Evolutionary conservation across 2,888 invertebrate species (phyloP), one percentile per base, ranked within the genome.

Genomic region (Thumatha senex): DNA sequence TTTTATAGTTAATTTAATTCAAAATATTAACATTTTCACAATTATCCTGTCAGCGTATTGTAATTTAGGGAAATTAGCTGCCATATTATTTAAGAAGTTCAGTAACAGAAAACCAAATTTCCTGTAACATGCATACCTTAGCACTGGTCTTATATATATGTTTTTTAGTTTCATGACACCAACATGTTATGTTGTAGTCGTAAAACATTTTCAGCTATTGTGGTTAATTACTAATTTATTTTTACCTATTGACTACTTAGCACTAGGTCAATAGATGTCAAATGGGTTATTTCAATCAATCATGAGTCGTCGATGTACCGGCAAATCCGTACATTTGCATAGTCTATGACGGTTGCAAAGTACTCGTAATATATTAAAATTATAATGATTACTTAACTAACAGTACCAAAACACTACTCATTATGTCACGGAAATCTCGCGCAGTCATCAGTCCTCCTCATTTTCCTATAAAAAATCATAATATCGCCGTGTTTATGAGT

Each of bases 51-150:
- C 56, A 49, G 45, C 43, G n/a, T 47, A 40, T 50, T 45, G 44
- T 56, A 56, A 61, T 65, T 56, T 54, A 24, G 35, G 48, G 40
- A 64, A 68, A 64, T 56, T 47, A 51, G 11, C 41, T 41, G 42
- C 24, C 40, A 33, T 51, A 15, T 41, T 38, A 47, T 46, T 50
- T 43, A 10, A 13, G 47, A 49, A 61, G 50, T 61, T 58, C 44
- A 55, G 58, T 64, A 31, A 48, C 31, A 24, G 47, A 29, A 48
- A 24, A 41, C 46, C 34, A 48, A 52, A 54, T 56, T 54, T 49
- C 34, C 43, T 42, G 65, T 58, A 49, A 61, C 61, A 61, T 33
- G 51, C 48, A 35, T 50, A 42, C 45, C 46, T 61, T 51, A 53
- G 61, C 45, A 61, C 56, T 48, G 39, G 46, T 49, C 40, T 52